These are phyloP conservation scores for Dyspetes luteomarginatus DNA, from an alignment of 2,888 invertebrate genomes.

Conservation along the genomic window DNA sequence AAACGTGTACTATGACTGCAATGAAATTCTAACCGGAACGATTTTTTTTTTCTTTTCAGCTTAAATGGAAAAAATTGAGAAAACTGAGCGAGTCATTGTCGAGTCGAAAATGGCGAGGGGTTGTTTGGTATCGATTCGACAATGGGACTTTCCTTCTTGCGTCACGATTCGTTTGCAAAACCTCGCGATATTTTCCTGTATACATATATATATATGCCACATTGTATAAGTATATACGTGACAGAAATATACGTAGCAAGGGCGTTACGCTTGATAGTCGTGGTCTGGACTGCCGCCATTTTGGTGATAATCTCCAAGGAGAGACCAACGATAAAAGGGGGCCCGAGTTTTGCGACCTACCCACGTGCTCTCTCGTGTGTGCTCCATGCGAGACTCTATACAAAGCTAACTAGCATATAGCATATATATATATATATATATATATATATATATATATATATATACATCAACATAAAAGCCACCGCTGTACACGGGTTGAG, in stretches of 20 bases:
- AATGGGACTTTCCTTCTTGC: constrained; percentile 21
- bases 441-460: no score
- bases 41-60: not conserved
- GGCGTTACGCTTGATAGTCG: not conserved
- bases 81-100: constrained; percentile 15
- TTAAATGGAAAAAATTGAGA: not conserved
- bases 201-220: not conserved
- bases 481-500: not conserved
- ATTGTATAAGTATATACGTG: constrained; percentile 32
- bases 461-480: not conserved
- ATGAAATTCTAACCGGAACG: no score
- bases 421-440: no score
- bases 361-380: constrained; percentile 56
- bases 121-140: constrained; percentile 42
- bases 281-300: constrained; percentile 51
- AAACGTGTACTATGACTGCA: no score
- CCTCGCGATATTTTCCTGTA: not conserved
- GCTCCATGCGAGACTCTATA: not conserved
- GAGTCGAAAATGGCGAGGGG: constrained; percentile 16
- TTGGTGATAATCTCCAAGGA: constrained; percentile 57
- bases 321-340: constrained; percentile 48
- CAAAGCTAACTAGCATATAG: no score
- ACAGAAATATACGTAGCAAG: constrained; percentile 13
- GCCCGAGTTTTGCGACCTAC: constrained; percentile 55
- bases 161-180: not conserved